Evolutionary conservation across 2,888 invertebrate genomes (phyloP), one percentile per base, ranked within the genome.

Genomic region (Dysmachus trigonus): DNA sequence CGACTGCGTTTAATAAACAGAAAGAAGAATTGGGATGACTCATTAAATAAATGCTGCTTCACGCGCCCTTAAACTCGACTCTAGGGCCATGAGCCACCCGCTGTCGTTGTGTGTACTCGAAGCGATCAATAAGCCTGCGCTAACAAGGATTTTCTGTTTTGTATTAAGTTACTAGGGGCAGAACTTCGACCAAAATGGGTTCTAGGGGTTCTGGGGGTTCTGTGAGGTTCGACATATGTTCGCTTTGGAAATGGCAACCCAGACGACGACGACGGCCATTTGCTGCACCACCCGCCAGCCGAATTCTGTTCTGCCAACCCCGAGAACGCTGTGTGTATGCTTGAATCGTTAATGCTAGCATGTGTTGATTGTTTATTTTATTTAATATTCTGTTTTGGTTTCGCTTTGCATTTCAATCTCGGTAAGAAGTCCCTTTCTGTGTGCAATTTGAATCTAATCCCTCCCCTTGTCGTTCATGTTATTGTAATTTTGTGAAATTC

Each of bases 281-380:
- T 62, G 62, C 62, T 62, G 62, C 62, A 62, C 62, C 41, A 41
- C 8, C 33, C 47, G 47, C 7, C 18, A 62, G 62, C 27, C 62
- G 10, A 22, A 10, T 62, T n/a, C n/a, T n/a, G n/a, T n/a, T 41
- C 62, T 62, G 7, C 27, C 22, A 62, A 10, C 41, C 2, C 41
- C 10, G 2, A 4, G 10, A 41, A 41, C 10, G 15, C 2, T 30
- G 31, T 1, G 73, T 27, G 15, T 62, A 15, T 76, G 38, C 22
- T 38, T 77, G 47, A 77, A 51, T 77, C 47, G 47, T 77, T 77
- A 77, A 47, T 27, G 77, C 47, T 15, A 47, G 15, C 77, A 77
- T 47, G 27, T 77, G 77, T 77, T 77, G 77, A 77, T 77, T 77
- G 47, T 47, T 77, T 41, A 27, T 77, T 77, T 77, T 41, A 22